These are phyloP conservation scores for Lamprologus ornatipinnis DNA, from an alignment of 2,113 vertebrate genomes.

Conservation along the genomic window DNA sequence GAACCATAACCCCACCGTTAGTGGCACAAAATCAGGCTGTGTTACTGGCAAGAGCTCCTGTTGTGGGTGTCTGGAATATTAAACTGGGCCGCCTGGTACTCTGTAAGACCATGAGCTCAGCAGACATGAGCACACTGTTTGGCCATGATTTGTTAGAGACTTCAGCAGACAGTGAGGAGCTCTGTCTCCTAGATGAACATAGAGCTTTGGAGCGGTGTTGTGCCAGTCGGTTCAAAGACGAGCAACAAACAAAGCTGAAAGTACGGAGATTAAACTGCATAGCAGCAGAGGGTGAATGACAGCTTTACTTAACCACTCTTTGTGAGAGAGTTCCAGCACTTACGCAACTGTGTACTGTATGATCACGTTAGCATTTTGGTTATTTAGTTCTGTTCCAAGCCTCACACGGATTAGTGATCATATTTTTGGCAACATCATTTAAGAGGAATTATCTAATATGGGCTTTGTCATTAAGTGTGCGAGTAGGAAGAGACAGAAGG, in stretches of 20 bases:
- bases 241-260: neutral
- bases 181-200: slow-evolving; percentile 3
- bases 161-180: slow-evolving; percentile 12
- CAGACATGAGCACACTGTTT: slow-evolving; percentile 27
- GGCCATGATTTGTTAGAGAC: slow-evolving; percentile 6
- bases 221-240: neutral
- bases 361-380: slow-evolving; percentile 18
- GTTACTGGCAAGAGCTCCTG: neutral
- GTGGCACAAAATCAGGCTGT: neutral
- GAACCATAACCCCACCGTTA: neutral
- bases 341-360: neutral
- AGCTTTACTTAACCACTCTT: neutral
- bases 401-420: slow-evolving; percentile 26
- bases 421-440: slow-evolving; percentile 48
- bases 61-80: slow-evolving; percentile 10
- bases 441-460: slow-evolving; percentile 35
- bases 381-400: slow-evolving; percentile 27
- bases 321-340: neutral
- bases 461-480: slow-evolving; percentile 1
- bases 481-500: slow-evolving; percentile 1
- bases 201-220: slow-evolving; percentile 1
- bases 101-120: slow-evolving; percentile 7
- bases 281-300: neutral
- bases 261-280: neutral
- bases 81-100: slow-evolving; percentile 16